These are phyloP conservation scores for Tipula helvola DNA, from an alignment of 2,888 invertebrate genomes.

Conservation along the genomic window DNA sequence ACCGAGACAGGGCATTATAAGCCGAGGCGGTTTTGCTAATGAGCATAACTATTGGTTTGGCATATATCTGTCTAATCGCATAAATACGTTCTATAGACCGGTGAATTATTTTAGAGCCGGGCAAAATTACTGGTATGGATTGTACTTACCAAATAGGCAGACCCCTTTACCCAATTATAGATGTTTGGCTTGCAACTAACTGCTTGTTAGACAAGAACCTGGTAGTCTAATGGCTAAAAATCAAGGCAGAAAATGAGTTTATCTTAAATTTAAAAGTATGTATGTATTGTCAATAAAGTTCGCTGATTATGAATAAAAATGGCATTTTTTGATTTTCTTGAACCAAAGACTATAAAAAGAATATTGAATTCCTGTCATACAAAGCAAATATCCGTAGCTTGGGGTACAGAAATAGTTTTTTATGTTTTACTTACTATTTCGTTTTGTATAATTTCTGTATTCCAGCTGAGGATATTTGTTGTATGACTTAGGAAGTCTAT, in stretches of 20 bases:
- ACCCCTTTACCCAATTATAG: background rate
- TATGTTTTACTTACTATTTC: too few relatives aligned
- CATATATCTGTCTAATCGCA: background rate
- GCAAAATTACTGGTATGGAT: background rate
- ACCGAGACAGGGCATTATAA: background rate
- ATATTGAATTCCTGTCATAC: too few relatives aligned
- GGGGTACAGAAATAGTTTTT: too few relatives aligned
- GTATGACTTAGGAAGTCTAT: too few relatives aligned
- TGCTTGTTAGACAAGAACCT: background rate
- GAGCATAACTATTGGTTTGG: background rate
- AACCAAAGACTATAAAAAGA: too few relatives aligned
- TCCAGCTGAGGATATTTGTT: too few relatives aligned
- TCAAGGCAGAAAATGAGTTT: background rate
- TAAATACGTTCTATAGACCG: background rate
- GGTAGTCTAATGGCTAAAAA: background rate
- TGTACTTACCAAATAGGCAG: background rate
- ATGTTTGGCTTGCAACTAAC: background rate
- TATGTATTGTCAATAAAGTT: background rate
- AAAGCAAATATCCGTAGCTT: too few relatives aligned
- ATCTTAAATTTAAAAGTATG: background rate
- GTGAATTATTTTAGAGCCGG: background rate
- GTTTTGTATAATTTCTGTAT: too few relatives aligned
- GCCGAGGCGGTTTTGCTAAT: background rate
- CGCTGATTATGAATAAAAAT: background rate
- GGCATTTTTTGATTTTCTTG: background rate